These are phyloP conservation scores for Leptoclinus maculatus DNA, from an alignment of 2,797 vertebrate species.

Conservation along the genomic window DNA sequence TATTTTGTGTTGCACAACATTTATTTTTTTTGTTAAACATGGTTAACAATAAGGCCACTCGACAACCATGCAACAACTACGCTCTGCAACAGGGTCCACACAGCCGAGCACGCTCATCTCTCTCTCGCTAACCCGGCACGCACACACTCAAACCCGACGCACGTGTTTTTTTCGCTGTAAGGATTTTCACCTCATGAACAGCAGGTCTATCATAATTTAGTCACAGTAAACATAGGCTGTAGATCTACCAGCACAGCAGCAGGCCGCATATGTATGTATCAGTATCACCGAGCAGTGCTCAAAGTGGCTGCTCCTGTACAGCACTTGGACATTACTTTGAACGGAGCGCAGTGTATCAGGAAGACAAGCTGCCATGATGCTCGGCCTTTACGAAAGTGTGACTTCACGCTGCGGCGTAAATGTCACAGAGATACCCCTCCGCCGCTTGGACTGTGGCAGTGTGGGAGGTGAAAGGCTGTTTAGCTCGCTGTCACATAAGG, in stretches of 20 bases:
- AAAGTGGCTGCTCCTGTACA: constrained; percentile 7
- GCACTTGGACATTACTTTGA: background rate
- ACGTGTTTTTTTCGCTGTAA: no score
- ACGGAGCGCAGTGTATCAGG: constrained; percentile 8
- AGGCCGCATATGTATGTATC: constrained; percentile 10
- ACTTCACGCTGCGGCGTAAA: constrained; percentile 42
- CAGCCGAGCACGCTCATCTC: no score
- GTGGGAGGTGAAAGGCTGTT: constrained; percentile 38
- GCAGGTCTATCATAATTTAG: no score
- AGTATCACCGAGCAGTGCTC: constrained; percentile 9
- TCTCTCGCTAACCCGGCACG: no score
- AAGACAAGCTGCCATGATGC: constrained; percentile 32
- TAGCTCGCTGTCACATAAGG: constrained; percentile 16
- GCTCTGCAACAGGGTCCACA: no score
- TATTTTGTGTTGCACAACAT: no score
- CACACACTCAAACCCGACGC: no score
- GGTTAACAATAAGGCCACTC: no score
- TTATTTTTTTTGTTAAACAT: no score
- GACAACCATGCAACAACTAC: no score
- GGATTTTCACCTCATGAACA: no score
- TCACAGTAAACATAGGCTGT: no score
- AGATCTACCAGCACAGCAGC: constrained; percentile 3
- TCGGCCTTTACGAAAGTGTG: constrained; percentile 20
- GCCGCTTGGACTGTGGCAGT: background rate
- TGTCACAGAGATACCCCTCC: constrained; percentile 29